Conservation (phyloP, 2,888 invertebrate genomes). For the Clivina fossor region DNA sequence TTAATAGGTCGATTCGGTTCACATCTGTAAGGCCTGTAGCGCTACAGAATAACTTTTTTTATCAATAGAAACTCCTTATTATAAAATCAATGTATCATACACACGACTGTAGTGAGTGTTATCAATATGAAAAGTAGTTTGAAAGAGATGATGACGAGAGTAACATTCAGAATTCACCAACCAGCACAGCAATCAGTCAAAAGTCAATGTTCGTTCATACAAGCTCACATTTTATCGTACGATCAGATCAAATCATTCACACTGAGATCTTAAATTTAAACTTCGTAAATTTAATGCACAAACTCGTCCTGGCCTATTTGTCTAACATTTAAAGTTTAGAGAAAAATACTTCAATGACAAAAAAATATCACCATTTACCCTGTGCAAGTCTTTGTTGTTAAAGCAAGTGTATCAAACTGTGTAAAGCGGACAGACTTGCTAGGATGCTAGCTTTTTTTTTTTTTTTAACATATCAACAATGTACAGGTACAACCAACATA, state of each 20-base stretch:
- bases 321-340: slow-evolving; percentile 55
- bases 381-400: slow-evolving; percentile 57
- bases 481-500: slow-evolving; percentile 56
- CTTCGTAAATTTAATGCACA: slow-evolving; percentile 49
- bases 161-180: not conserved
- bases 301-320: slow-evolving; percentile 53
- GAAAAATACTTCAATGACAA: slow-evolving; percentile 55
- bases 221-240: too few relatives aligned
- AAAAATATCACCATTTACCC: slow-evolving; percentile 58
- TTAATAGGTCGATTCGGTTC: too few relatives aligned
- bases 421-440: slow-evolving; percentile 56
- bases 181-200: not conserved
- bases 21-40: too few relatives aligned
- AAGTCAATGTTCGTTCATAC: too few relatives aligned
- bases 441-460: slow-evolving; percentile 54
- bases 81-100: slow-evolving; percentile 4
- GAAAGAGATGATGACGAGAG: not conserved
- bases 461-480: slow-evolving; percentile 49
- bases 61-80: too few relatives aligned
- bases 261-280: slow-evolving; percentile 19
- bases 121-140: not conserved
- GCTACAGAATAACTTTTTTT: too few relatives aligned
- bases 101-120: slow-evolving; percentile 4
- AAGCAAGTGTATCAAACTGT: slow-evolving; percentile 55
- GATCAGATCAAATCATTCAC: slow-evolving; percentile 19